phyloP scores from a whole-genome alignment of 2,113 vertebrate genomes.

The Galemys pyrenaicus region DNA sequence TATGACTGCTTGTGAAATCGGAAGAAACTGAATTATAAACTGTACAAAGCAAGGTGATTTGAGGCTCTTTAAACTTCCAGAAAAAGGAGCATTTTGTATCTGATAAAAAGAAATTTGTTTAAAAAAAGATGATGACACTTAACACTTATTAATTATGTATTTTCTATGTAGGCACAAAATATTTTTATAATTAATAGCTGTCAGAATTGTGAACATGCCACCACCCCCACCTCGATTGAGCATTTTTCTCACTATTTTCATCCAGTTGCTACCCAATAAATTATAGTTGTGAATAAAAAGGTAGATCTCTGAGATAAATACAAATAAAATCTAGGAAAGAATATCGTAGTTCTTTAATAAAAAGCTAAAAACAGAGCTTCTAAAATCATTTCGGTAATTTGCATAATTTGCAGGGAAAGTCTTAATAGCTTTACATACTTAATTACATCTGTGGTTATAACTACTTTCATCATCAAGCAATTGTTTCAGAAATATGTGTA shows the following conservation, averaged over 20 bases:
- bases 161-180: neutral
- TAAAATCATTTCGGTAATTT: slow-evolving; percentile 41
- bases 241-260: slow-evolving; percentile 2
- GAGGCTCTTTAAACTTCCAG: neutral
- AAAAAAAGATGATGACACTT: neutral
- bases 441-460: neutral
- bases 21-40: neutral
- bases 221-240: neutral
- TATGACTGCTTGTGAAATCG: neutral
- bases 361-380: neutral
- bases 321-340: neutral
- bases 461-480: slow-evolving; percentile 17
- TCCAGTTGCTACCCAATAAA: neutral
- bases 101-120: slow-evolving; percentile 24
- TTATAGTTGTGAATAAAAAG: neutral
- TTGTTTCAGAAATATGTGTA: neutral
- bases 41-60: neutral
- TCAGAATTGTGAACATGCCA: slow-evolving; percentile 2
- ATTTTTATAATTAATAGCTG: neutral
- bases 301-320: neutral
- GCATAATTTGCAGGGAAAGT: slow-evolving; percentile 5
- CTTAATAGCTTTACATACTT: neutral
- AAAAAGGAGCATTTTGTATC: neutral
- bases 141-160: neutral
- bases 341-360: slow-evolving; percentile 9